Evolutionary conservation across 2,797 vertebrate species (phyloP), one percentile per base, ranked within the genome.

Genomic region (Harpagifer antarcticus): DNA sequence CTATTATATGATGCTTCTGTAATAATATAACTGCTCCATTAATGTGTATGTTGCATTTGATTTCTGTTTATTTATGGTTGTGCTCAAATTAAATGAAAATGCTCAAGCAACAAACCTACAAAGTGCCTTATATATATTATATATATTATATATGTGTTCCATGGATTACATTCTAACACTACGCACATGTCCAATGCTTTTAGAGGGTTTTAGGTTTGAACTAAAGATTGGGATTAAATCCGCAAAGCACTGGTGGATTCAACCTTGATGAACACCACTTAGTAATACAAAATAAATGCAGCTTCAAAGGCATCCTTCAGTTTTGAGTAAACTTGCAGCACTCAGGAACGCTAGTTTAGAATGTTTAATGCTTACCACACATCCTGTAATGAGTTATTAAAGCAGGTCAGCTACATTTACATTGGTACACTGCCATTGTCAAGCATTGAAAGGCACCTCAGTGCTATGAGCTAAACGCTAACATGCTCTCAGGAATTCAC

Each of bases 391-490:
- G 2, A 37, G 15, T 7, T 70, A 0, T 16, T 63, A 12, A 40
- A 23, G 15, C 31, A 54, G 15, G 2, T 50, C 9, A 4, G 60
- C 59, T 40, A 11, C 45, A 10, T 52, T 52, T 57, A 16, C 13
- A n/a, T 3, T 7, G 1, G 1, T 23, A 44, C 10, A 15, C 27
- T 45, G 27, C 2, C 42, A 40, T 6, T 20, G 40, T 40, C 5
- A 47, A 1, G 13, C 20, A 14, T 0, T 33, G 23, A 67, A 8
- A 59, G 12, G 20, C 20, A 31, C 13, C n/a, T n/a, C 23, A n/a
- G 27, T 19, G 47, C 47, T 52, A n/a, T 48, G 9, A 68, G 45
- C 45, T 13, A 27, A 69, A 14, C 9, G 54, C 54, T 64, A 33
- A 63, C 52, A 44, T 53, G 56, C 23, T 54, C 37, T 5, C 40